Evolutionary conservation across 2,888 invertebrate genomes (phyloP).

Genomic region (Ctenicera cuprea): DNA sequence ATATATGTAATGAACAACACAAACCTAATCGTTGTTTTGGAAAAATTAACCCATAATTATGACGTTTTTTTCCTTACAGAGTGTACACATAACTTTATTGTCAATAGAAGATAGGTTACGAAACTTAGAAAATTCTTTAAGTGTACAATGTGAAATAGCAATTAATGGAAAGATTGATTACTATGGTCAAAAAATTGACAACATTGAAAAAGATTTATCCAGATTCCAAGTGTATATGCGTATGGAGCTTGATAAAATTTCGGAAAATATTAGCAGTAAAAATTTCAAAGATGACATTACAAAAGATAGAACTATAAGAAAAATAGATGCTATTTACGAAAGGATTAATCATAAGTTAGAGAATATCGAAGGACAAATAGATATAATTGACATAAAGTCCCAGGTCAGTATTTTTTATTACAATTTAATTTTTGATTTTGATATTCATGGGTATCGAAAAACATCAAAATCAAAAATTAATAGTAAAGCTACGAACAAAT

Average conservation of each 20-base stretch:
- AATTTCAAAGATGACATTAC: conserved; percentile 71
- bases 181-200: conserved; percentile 71
- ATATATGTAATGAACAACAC: too few relatives aligned
- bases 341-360: conserved; percentile 69
- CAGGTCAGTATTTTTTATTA: conserved; percentile 67
- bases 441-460: too few relatives aligned
- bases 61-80: conserved; percentile 60
- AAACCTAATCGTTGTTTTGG: too few relatives aligned
- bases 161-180: conserved; percentile 71
- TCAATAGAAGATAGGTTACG: conserved; percentile 70
- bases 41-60: too few relatives aligned
- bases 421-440: too few relatives aligned
- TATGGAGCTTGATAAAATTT: conserved; percentile 68
- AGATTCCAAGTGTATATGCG: conserved; percentile 67
- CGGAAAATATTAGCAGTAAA: conserved; percentile 69
- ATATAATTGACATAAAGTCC: conserved; percentile 67
- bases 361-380: conserved; percentile 69
- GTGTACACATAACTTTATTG: conserved; percentile 65
- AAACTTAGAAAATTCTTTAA: conserved; percentile 68
- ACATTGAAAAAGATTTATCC: conserved; percentile 64
- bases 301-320: conserved; percentile 69
- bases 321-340: conserved; percentile 71
- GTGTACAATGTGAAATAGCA: conserved; percentile 67
- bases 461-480: too few relatives aligned
- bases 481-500: too few relatives aligned